These are phyloP conservation scores for Arremon brunneinucha DNA, from an alignment of 2,797 vertebrate genomes.

Conservation along the genomic window DNA sequence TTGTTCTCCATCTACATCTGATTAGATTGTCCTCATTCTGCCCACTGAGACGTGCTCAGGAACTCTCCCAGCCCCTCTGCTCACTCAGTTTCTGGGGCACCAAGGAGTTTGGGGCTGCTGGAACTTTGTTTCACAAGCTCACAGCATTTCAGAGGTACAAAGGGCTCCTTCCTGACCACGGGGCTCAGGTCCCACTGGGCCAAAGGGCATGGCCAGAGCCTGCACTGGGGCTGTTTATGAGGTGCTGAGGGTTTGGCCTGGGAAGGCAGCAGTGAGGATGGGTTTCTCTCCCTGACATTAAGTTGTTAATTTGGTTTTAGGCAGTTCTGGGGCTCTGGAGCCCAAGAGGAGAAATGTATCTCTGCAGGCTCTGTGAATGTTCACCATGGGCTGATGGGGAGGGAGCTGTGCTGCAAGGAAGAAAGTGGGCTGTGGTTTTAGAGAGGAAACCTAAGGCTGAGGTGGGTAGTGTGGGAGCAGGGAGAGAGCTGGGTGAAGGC, in stretches of 20 bases:
- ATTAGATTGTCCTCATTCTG: slow-evolving; percentile 47
- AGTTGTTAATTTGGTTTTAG: neutral
- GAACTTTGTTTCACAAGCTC: slow-evolving; percentile 25
- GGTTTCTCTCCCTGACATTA: neutral
- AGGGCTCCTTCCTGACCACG: neutral
- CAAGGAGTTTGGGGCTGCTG: neutral
- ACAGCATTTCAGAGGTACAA: slow-evolving; percentile 24
- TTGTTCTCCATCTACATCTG: slow-evolving; percentile 61
- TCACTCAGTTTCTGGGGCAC: slow-evolving; percentile 25
- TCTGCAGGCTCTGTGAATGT: neutral
- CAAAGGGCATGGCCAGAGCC: neutral
- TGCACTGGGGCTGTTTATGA: neutral
- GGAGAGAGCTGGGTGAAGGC: neutral
- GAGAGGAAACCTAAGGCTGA: neutral
- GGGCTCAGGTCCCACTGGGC: neutral
- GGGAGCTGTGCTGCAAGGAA: neutral
- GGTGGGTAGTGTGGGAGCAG: too few relatives aligned
- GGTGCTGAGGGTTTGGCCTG: neutral
- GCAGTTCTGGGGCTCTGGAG: neutral
- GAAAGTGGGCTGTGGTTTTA: neutral
- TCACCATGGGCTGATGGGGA: neutral
- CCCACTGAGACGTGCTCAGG: slow-evolving; percentile 19
- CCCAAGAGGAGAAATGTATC: neutral
- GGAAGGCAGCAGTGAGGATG: neutral
- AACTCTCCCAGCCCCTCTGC: slow-evolving; percentile 11